Conservation (phyloP, 1,140 invertebrate genomes). For the Megalopta genalis region DNA sequence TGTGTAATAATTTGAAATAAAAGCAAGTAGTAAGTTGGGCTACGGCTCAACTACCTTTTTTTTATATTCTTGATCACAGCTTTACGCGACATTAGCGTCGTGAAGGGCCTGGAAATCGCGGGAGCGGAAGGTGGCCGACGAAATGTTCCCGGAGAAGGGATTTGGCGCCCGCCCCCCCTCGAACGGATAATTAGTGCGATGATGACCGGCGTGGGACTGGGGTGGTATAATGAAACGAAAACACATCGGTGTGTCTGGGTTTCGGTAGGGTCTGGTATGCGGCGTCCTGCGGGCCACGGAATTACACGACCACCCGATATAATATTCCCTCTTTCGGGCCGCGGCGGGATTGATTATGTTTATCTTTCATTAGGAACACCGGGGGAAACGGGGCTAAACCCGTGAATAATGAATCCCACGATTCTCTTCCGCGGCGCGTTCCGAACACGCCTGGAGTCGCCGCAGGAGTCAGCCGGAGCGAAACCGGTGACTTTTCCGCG, state of each 20-base stretch:
- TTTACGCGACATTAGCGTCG: too few relatives aligned
- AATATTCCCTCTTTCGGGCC: slow-evolving; percentile 76
- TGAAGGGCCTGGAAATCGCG: not conserved
- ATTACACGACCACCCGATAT: slow-evolving; percentile 73
- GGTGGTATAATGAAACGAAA: slow-evolving; percentile 76
- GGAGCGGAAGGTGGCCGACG: not conserved
- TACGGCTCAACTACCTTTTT: too few relatives aligned
- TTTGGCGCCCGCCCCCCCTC: slow-evolving; percentile 27
- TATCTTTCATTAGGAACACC: slow-evolving; percentile 78
- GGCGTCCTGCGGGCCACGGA: slow-evolving; percentile 55
- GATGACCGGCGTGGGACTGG: slow-evolving; percentile 63
- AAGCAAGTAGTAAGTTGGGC: too few relatives aligned
- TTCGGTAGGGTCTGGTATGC: slow-evolving; percentile 6
- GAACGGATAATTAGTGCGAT: slow-evolving; percentile 70
- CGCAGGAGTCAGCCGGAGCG: too few relatives aligned
- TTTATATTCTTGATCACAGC: too few relatives aligned
- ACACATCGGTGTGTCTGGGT: slow-evolving; percentile 56
- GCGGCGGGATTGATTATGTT: slow-evolving; percentile 77
- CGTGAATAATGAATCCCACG: slow-evolving; percentile 75
- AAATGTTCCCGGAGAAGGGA: slow-evolving; percentile 18
- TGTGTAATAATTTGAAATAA: too few relatives aligned
- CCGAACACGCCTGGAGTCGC: not conserved
- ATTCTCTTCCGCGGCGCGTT: slow-evolving; percentile 58
- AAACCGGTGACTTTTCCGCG: slow-evolving; percentile 14
- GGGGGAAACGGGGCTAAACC: slow-evolving; percentile 48